Evolutionary conservation across 1,140 invertebrate genomes (phyloP), one percentile per base, ranked within the genome.

Genomic region (Scaptomyza graminum): DNA sequence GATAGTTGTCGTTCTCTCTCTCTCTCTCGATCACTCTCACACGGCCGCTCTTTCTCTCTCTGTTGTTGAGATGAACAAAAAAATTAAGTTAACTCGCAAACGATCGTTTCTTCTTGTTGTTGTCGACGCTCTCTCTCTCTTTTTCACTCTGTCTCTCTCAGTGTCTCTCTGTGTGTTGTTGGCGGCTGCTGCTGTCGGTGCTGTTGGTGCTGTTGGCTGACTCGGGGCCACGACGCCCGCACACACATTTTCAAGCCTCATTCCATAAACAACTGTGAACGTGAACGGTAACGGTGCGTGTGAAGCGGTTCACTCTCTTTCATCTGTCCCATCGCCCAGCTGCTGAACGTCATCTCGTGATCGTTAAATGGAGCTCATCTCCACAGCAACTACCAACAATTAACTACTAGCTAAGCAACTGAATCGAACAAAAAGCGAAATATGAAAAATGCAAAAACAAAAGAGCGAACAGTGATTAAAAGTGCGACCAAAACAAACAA

Each of bases 261-360:
- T 65, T 77, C 79, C 72, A 79, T 69, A 73, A 83, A 78, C 74
- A 75, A 87, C 82, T 88, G 78, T 88, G 84, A 87, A 85, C 82
- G 82, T 87, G 83, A 81, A 75, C 79, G 79, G 79, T 83, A 83
- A 83, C 79, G 79, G 79, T 83, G 74, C 79, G 79, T 77, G 74
- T 50, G 62, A 31, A 51, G 46, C 43, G 41, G 54, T 54, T 57
- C 28, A 31, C 28, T 28, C 28, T 31, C 28, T 6, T 7, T 31
- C 28, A n/a, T 31, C 28, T 31, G 28, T 31, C 28, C 7, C 6
- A 25, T 5, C 25, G 5, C 28, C 7, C 28, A 41, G 8, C 39
- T 57, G 8, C 39, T 57, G 13, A 46, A 44, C 37, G 13, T 41
- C n/a, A 47, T 12, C 28, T 64, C 52, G 51, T 28, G 31, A 65